Evolutionary conservation across 2,888 invertebrate genomes (phyloP).

Genomic region (Seladonia tumulorum): DNA sequence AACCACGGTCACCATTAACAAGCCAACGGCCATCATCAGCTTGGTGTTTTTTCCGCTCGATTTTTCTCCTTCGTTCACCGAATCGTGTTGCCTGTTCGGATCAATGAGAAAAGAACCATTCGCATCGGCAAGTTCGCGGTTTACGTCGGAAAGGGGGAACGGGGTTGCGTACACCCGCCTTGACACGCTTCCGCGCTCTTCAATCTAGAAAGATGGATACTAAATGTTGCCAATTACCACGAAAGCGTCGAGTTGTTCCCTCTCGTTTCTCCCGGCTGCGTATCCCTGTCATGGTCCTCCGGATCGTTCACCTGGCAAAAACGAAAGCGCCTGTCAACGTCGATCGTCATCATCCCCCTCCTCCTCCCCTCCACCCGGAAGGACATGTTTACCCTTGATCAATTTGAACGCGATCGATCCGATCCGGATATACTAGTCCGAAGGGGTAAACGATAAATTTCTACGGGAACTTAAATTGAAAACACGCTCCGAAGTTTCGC

Average conservation of each 20-base stretch:
- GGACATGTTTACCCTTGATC: constrained; percentile 16
- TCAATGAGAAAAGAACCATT: neutral
- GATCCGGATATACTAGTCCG: neutral
- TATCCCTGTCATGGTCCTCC: constrained; percentile 74
- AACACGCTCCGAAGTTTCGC: neutral
- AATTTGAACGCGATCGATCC: constrained; percentile 10
- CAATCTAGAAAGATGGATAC: neutral
- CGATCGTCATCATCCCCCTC: neutral
- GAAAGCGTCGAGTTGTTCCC: constrained; percentile 70
- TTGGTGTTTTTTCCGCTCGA: constrained; percentile 76
- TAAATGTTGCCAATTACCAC: constrained; percentile 69
- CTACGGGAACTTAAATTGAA: neutral
- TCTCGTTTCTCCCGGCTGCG: constrained; percentile 58
- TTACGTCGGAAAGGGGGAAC: neutral
- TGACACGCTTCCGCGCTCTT: neutral
- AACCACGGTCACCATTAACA: constrained; percentile 80
- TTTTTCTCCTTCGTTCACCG: constrained; percentile 77
- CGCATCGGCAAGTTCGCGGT: neutral
- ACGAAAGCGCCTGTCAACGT: neutral
- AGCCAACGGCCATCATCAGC: constrained; percentile 79
- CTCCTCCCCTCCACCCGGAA: neutral
- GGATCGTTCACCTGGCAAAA: constrained; percentile 80
- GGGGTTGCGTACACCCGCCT: constrained; percentile 4
- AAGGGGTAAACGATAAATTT: neutral
- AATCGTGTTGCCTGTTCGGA: constrained; percentile 71